phyloP scores from a whole-genome alignment of 2,113 vertebrate genomes.

The Saguinus midas region DNA sequence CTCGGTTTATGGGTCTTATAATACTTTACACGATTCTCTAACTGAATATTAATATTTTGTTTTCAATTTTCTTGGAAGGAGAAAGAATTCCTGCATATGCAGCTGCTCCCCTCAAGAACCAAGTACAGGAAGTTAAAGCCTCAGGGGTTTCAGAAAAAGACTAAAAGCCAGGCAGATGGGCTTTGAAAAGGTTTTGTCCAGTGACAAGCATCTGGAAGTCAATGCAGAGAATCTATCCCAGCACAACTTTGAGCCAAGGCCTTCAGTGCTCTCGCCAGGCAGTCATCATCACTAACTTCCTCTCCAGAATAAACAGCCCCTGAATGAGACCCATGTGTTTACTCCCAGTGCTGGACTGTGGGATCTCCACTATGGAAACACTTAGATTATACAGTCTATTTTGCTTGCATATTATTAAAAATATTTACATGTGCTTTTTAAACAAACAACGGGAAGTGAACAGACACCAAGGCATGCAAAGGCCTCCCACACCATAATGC shows the following conservation, averaged over 20 bases:
- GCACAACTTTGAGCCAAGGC: background rate
- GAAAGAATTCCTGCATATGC: background rate
- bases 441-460: background rate
- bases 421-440: background rate
- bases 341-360: rapidly evolving
- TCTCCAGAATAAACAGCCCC: background rate
- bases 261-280: background rate
- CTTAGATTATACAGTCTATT: background rate
- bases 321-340: rapidly evolving
- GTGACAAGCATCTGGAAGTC: background rate
- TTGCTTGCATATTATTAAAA: background rate
- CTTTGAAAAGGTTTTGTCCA: background rate
- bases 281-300: background rate
- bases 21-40: background rate
- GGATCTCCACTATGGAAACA: background rate
- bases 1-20: background rate
- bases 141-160: background rate
- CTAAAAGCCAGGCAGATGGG: background rate
- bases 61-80: background rate
- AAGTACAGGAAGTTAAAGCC: background rate
- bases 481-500: background rate
- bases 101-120: background rate
- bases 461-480: background rate
- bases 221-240: background rate
- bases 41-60: background rate